These are phyloP conservation scores for Epirrhoe alternata DNA, from an alignment of 2,888 invertebrate genomes.

Conservation along the genomic window DNA sequence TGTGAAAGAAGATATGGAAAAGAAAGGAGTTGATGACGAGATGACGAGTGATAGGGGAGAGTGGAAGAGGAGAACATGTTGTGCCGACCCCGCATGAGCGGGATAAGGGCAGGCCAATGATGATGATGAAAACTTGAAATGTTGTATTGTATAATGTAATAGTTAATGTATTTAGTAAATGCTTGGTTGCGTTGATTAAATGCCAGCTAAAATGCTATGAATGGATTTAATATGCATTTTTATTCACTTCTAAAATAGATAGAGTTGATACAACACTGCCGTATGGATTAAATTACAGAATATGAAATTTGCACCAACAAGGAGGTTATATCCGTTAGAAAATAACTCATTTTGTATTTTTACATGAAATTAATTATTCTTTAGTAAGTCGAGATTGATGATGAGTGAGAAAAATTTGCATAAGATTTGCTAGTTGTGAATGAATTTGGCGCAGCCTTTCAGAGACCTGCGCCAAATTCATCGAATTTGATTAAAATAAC, in stretches of 20 bases:
- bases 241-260: not conserved
- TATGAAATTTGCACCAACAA: not conserved
- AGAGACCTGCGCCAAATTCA: not conserved
- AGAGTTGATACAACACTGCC: not conserved
- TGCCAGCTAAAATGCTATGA: conserved; percentile 1
- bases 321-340: not conserved
- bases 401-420: not conserved
- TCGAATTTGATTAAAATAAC: not conserved
- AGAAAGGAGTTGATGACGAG: no score
- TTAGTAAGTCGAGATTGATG: not conserved
- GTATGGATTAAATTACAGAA: not conserved
- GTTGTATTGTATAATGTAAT: no score
- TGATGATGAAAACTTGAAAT: conserved; percentile 24
- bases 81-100: no score
- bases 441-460: not conserved
- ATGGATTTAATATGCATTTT: not conserved
- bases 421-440: not conserved
- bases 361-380: not conserved
- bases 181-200: conserved; percentile 4
- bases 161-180: conserved; percentile 13
- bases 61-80: no score
- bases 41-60: no score
- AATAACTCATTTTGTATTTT: not conserved
- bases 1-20: no score
- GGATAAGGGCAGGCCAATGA: no score